phyloP scores from a whole-genome alignment of 2,113 vertebrate species.

The Pseudopipra pipra region DNA sequence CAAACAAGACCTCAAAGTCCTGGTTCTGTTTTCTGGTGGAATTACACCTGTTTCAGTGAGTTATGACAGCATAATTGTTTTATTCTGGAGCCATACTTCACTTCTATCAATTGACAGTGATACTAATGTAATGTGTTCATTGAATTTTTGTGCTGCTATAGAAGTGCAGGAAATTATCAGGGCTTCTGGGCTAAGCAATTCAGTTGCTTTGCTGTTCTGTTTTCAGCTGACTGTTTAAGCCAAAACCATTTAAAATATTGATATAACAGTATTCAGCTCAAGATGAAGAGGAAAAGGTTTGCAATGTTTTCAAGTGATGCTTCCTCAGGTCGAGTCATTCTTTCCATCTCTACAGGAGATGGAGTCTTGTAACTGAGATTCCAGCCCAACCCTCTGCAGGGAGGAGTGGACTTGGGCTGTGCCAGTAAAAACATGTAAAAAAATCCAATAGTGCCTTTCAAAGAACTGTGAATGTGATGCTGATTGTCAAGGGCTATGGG shows the following conservation, averaged over 20 bases:
- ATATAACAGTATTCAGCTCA: not conserved
- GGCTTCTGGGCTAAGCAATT: not conserved
- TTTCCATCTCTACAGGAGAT: not conserved
- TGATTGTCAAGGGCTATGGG: not conserved
- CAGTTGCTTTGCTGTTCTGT: not conserved
- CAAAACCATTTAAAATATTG: not conserved
- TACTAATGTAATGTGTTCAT: not conserved
- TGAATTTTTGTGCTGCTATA: not conserved
- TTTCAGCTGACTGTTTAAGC: not conserved
- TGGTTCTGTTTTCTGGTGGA: not conserved
- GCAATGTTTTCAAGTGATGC: not conserved
- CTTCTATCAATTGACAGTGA: not conserved
- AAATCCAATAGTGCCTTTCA: not conserved
- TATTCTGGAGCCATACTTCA: not conserved
- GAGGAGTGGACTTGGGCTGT: not conserved
- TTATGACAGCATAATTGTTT: not conserved
- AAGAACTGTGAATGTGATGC: not conserved
- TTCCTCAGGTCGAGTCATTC: not conserved
- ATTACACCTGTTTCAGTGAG: not conserved
- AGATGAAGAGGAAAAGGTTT: not conserved
- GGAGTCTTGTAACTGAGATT: not conserved
- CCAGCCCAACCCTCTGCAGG: not conserved
- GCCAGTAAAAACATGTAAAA: not conserved
- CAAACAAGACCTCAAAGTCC: not conserved
- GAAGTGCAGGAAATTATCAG: not conserved